Evolutionary conservation across 2,113 vertebrate species (phyloP), one percentile per base, ranked within the genome.

Genomic region (Numida meleagris): DNA sequence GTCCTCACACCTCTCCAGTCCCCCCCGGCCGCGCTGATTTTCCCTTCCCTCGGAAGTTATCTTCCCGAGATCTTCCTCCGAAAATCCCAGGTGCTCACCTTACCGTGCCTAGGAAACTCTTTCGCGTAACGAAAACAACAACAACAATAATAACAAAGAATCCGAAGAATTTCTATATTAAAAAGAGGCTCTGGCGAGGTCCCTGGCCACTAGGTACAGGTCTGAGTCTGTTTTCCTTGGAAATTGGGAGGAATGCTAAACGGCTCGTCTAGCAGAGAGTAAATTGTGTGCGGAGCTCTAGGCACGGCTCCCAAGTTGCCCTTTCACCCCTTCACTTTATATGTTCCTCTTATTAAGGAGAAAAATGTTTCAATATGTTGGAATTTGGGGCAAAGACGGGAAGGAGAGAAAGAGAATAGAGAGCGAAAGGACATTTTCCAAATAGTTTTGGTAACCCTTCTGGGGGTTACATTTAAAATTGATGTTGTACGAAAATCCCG

Each of bases 301-400:
- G 98, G 98, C 98, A 98, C 97, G 98, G 98, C 98, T 99, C 98
- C 98, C 98, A 86, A 93, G 96, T 96, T 99, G 99, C 98, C 99
- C 99, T 99, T 99, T 99, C 99, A 99, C 99, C 99, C 95, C 98
- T 74, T 96, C 97, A 98, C 98, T 98, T 98, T 99, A 98, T 98
- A 97, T 98, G 98, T 98, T 98, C 98, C 98, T 98, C 98, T 99
- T 99, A 99, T 99, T 99, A 99, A 99, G 99, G 98, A 98, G 98
- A 98, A 99, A 99, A 99, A 99, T 99, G 99, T 98, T 99, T 99
- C 99, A 99, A 99, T 99, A 99, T 99, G 99, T 99, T 97, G 95
- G 96, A 94, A 97, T 97, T 88, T 86, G 96, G 97, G 97, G 97
- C 83, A 93, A 98, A 97, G 95, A 95, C 70, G 70, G 75, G 86